Conservation (phyloP, 2,797 vertebrate genomes). For the Acipenser oxyrinchus region DNA sequence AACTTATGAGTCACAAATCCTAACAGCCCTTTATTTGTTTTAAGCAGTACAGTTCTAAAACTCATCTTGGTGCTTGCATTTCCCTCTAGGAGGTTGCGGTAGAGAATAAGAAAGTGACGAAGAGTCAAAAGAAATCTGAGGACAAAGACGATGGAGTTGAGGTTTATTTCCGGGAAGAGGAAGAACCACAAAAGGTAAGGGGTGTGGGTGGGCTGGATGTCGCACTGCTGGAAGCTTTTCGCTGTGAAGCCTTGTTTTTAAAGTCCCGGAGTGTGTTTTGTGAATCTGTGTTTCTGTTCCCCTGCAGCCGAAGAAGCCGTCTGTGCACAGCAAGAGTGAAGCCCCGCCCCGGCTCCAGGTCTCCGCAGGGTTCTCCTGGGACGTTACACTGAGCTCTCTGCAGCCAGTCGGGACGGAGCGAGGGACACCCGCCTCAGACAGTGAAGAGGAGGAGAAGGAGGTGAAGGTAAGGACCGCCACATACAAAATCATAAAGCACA, state of each 20-base stretch:
- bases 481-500: no score
- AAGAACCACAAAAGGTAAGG: slow-evolving; percentile 49
- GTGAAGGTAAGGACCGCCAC: slow-evolving; percentile 5
- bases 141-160: slow-evolving; percentile 79
- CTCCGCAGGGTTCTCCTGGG: slow-evolving; percentile 76
- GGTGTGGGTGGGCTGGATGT: slow-evolving; percentile 7
- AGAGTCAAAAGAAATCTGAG: slow-evolving; percentile 43
- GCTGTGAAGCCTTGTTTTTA: no score
- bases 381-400: slow-evolving; percentile 65
- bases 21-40: no score
- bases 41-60: no score
- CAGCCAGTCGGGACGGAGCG: slow-evolving; percentile 43
- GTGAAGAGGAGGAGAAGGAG: slow-evolving; percentile 55
- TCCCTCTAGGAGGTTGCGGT: slow-evolving; percentile 16
- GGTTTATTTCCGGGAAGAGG: slow-evolving; percentile 79
- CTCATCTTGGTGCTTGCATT: not conserved
- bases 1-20: no score
- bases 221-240: not conserved
- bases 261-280: not conserved
- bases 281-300: not conserved
- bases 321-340: not conserved
- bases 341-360: slow-evolving; percentile 66
- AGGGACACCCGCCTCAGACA: slow-evolving; percentile 65
- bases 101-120: slow-evolving; percentile 50
- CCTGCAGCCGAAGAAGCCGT: slow-evolving; percentile 22